phyloP scores from a whole-genome alignment of 2,797 vertebrate species.

The Rhinatrema bivittatum region DNA sequence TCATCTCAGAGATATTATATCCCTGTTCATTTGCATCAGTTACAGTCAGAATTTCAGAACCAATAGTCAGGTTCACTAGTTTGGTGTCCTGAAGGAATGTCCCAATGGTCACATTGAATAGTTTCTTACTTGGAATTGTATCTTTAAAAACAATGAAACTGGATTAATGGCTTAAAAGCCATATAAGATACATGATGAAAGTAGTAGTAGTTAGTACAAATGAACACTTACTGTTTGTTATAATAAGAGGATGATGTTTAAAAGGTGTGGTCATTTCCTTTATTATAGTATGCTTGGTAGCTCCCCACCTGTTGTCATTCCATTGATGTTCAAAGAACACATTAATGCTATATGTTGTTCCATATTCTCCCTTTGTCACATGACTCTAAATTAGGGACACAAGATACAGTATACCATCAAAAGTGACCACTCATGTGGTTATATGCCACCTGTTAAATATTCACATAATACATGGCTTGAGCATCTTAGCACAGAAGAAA shows the following conservation, averaged over 20 bases:
- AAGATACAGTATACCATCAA: background rate
- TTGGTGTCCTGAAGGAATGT: conserved; percentile 37
- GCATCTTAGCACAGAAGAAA: no score
- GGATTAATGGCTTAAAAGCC: no score
- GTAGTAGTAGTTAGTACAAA: no score
- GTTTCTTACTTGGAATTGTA: conserved; percentile 1
- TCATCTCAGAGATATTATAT: background rate
- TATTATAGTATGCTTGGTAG: conserved; percentile 35
- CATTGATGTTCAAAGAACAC: conserved; percentile 38
- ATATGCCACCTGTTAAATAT: background rate
- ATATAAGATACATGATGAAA: no score
- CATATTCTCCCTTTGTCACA: conserved; percentile 16
- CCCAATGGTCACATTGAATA: conserved; percentile 38
- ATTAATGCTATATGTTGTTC: conserved; percentile 28
- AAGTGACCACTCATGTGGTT: background rate
- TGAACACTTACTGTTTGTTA: conserved; percentile 37
- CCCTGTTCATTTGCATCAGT: conserved; percentile 12
- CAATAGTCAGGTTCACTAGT: conserved; percentile 30
- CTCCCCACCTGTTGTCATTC: conserved; percentile 32
- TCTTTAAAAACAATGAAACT: conserved; percentile 7
- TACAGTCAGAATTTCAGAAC: background rate
- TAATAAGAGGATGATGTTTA: conserved; percentile 4
- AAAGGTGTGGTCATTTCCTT: conserved; percentile 40
- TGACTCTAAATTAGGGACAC: conserved; percentile 34
- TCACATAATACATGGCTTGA: no score